These are phyloP conservation scores for Drosophila navojoa DNA, from an alignment of 1,140 invertebrate genomes.

Conservation along the genomic window DNA sequence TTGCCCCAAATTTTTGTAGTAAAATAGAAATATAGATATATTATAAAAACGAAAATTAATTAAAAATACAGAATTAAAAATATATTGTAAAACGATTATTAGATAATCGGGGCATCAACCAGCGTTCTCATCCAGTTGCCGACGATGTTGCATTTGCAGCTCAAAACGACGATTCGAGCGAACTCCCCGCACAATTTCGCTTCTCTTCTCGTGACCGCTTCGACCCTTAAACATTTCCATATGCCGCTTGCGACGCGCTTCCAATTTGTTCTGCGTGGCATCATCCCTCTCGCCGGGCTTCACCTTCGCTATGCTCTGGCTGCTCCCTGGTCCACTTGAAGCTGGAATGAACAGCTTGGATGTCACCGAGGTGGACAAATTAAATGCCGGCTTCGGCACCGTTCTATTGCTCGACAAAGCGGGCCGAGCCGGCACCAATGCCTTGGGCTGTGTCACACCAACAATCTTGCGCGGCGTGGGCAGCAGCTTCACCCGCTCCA, in stretches of 20 bases:
- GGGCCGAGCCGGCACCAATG: neutral
- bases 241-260: conserved; percentile 55
- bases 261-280: conserved; percentile 34
- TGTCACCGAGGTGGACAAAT: conserved; percentile 40
- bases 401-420: neutral
- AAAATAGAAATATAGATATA: neutral
- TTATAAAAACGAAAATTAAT: conserved; percentile 2
- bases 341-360: neutral
- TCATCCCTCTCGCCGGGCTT: neutral
- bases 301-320: neutral
- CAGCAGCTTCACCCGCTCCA: neutral
- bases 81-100: conserved; percentile 12
- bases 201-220: conserved; percentile 16
- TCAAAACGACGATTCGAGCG: conserved; percentile 88
- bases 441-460: neutral
- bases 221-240: conserved; percentile 75
- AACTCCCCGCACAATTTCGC: conserved; percentile 85
- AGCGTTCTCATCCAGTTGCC: conserved; percentile 54
- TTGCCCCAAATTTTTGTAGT: neutral
- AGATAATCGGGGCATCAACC: neutral
- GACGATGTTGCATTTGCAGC: conserved; percentile 86
- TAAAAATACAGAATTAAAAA: neutral
- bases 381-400: conserved; percentile 36
- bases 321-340: neutral
- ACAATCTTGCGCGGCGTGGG: conserved; percentile 20